Conservation (phyloP, 2,113 vertebrate genomes). For the Microtus pennsylvanicus region DNA sequence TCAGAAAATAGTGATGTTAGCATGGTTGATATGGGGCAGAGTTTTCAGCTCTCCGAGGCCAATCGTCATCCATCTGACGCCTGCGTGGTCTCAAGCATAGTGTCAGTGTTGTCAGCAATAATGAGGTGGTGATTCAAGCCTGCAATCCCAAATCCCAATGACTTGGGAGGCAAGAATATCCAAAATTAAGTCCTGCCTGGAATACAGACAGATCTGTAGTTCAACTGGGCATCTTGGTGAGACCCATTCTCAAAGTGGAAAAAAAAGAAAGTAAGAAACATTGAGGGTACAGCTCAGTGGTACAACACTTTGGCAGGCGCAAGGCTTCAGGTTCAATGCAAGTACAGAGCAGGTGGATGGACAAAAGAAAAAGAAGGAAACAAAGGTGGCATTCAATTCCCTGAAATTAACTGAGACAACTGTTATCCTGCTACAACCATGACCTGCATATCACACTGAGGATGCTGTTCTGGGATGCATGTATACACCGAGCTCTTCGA, state of each 20-base stretch:
- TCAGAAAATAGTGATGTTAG: not conserved
- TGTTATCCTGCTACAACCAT: not conserved
- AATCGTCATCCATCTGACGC: rapidly evolving
- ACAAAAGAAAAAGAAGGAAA: not conserved
- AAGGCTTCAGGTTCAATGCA: no score
- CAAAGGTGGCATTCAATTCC: not conserved
- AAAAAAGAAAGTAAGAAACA: not conserved
- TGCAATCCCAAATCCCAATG: not conserved
- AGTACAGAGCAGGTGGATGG: no score
- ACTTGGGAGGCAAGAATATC: not conserved
- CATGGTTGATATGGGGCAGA: not conserved
- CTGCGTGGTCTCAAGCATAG: not conserved
- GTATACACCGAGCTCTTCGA: not conserved
- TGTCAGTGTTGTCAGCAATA: not conserved
- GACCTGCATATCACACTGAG: not conserved
- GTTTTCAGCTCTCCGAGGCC: not conserved
- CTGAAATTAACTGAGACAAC: not conserved
- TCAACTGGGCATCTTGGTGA: not conserved
- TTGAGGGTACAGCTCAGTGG: not conserved
- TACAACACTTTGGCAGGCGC: not conserved
- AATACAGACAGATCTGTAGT: not conserved
- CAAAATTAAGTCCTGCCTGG: not conserved
- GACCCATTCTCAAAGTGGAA: not conserved
- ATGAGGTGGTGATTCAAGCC: not conserved
- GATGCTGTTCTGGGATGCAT: not conserved